These are phyloP conservation scores for Periplaneta americana DNA, from an alignment of 1,140 invertebrate genomes.

Conservation along the genomic window DNA sequence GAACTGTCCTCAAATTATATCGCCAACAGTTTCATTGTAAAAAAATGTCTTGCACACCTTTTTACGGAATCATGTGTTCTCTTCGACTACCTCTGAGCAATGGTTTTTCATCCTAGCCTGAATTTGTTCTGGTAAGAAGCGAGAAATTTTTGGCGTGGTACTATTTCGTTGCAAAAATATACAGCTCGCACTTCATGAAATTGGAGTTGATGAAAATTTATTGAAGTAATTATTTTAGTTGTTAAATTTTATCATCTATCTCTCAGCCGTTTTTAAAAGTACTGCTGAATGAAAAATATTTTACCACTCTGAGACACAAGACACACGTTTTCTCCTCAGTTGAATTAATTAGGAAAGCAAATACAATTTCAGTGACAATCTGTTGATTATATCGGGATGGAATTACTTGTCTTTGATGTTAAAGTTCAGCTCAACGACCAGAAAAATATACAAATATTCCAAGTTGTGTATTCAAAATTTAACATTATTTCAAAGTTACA, in stretches of 20 bases:
- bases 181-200: not conserved
- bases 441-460: not conserved
- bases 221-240: too few relatives aligned
- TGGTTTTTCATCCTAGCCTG: not conserved
- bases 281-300: not conserved
- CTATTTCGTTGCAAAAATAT: not conserved
- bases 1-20: not conserved
- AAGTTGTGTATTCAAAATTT: not conserved
- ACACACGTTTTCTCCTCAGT: too few relatives aligned
- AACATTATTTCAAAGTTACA: not conserved
- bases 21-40: not conserved
- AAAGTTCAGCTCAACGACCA: not conserved
- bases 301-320: not conserved
- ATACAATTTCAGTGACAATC: too few relatives aligned
- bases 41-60: not conserved
- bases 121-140: not conserved
- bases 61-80: too few relatives aligned
- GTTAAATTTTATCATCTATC: too few relatives aligned
- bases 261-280: not conserved
- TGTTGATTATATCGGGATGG: not conserved
- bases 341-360: too few relatives aligned
- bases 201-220: not conserved
- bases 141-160: not conserved
- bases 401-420: not conserved
- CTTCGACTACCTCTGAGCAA: not conserved